Conservation (phyloP, 2,797 vertebrate species). For the Apodemus agrarius region DNA sequence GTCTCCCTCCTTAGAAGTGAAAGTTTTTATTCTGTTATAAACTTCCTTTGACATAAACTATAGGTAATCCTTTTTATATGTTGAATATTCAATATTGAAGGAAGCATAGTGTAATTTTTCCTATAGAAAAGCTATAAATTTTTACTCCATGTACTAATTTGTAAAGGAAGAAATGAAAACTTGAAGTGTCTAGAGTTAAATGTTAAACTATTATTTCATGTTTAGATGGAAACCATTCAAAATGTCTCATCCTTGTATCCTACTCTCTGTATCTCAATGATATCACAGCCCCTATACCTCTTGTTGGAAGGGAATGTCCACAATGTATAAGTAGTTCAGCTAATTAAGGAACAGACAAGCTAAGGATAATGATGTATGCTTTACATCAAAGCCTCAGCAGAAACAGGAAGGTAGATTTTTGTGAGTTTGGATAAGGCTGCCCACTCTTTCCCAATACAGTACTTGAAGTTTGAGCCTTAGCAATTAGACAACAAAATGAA, state of each 20-base stretch:
- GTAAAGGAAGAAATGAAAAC: not conserved
- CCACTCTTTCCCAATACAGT: too few species aligned
- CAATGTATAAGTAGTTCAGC: not conserved
- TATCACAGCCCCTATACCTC: not conserved
- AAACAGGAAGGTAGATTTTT: not conserved
- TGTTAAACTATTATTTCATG: not conserved
- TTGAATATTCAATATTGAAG: not conserved
- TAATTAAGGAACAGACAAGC: not conserved
- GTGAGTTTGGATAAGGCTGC: not conserved
- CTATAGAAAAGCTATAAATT: not conserved
- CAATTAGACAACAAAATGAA: too few species aligned
- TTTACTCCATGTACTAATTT: not conserved
- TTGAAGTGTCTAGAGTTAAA: not conserved
- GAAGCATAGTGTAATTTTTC: constrained; percentile 25
- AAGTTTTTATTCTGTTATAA: not conserved
- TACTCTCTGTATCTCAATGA: not conserved
- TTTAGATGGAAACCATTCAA: not conserved
- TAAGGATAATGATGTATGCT: not conserved
- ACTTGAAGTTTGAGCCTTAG: too few species aligned
- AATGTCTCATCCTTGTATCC: not conserved
- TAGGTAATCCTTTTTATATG: not conserved
- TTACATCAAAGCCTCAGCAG: not conserved
- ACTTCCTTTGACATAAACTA: not conserved
- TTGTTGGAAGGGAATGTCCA: not conserved
- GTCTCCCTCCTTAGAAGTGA: not conserved